These are phyloP conservation scores for Ispidina lecontei DNA, from an alignment of 2,797 vertebrate genomes.

Conservation along the genomic window DNA sequence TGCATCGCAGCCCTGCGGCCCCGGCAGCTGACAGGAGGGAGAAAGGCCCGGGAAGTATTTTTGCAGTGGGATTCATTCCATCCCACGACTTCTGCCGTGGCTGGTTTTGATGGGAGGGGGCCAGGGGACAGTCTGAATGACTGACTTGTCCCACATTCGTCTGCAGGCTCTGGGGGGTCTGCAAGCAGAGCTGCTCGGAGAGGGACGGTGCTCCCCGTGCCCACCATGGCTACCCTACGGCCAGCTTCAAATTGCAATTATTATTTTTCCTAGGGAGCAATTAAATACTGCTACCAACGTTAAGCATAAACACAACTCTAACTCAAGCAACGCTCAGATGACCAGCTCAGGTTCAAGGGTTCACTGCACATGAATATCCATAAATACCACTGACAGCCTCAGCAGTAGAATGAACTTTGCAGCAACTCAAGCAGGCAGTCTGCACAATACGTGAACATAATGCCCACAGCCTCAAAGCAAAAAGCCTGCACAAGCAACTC, in stretches of 20 bases:
- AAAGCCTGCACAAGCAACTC: slow-evolving; percentile 45
- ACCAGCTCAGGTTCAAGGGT: slow-evolving; percentile 81
- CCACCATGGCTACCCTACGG: background rate
- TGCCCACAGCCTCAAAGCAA: slow-evolving; percentile 52
- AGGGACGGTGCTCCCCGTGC: too few relatives aligned
- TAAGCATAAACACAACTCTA: slow-evolving; percentile 73
- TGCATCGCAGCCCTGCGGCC: too few relatives aligned
- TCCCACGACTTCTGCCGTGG: background rate
- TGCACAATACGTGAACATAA: slow-evolving; percentile 67
- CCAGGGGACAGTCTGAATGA: accelerated
- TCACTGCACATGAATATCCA: slow-evolving; percentile 80
- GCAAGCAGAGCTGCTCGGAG: background rate
- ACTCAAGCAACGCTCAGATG: slow-evolving; percentile 71
- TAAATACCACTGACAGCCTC: slow-evolving; percentile 75
- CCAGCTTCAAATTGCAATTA: slow-evolving; percentile 51
- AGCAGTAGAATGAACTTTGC: slow-evolving; percentile 76
- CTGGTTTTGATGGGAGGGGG: background rate
- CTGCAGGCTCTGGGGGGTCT: background rate
- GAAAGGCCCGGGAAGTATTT: slow-evolving; percentile 62
- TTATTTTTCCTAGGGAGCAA: slow-evolving; percentile 67
- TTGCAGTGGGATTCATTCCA: background rate
- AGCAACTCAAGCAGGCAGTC: slow-evolving; percentile 74
- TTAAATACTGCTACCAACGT: slow-evolving; percentile 72
- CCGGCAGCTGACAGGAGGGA: slow-evolving; percentile 29
- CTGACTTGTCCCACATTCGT: background rate